These are phyloP conservation scores for Daubentonia madagascariensis DNA, from an alignment of 2,113 vertebrate genomes.

Conservation along the genomic window DNA sequence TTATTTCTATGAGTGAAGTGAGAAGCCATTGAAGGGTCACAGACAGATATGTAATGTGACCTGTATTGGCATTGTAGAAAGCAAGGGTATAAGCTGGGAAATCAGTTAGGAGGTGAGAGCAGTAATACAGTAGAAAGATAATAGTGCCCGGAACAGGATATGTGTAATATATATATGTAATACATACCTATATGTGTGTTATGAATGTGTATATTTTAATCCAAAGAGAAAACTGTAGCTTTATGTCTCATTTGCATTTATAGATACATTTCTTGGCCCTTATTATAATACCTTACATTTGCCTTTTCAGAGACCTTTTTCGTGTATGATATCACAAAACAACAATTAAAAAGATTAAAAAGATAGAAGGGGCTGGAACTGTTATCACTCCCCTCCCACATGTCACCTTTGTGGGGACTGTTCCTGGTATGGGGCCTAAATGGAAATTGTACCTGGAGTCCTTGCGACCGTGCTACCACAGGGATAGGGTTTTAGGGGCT, in stretches of 20 bases:
- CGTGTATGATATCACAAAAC: background rate
- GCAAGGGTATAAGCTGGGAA: background rate
- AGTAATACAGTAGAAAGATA: background rate
- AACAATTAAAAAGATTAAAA: constrained; percentile 3
- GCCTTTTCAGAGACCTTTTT: constrained; percentile 1
- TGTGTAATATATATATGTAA: background rate
- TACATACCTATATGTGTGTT: background rate
- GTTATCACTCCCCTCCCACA: background rate
- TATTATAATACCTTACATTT: background rate
- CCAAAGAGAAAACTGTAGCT: background rate
- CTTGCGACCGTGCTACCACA: background rate
- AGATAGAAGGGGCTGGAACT: background rate
- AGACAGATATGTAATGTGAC: background rate
- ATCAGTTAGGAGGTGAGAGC: background rate
- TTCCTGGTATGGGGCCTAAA: background rate
- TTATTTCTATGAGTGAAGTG: constrained; percentile 1
- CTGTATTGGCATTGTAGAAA: background rate
- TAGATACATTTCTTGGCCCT: background rate
- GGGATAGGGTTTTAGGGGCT: background rate
- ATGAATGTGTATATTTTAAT: constrained; percentile 5
- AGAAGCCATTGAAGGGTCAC: background rate
- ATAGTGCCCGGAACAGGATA: background rate
- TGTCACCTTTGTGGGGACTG: background rate
- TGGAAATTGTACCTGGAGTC: background rate
- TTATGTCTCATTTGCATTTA: constrained; percentile 22